phyloP scores from a whole-genome alignment of 2,797 vertebrate species.

The Onychomys torridus region DNA sequence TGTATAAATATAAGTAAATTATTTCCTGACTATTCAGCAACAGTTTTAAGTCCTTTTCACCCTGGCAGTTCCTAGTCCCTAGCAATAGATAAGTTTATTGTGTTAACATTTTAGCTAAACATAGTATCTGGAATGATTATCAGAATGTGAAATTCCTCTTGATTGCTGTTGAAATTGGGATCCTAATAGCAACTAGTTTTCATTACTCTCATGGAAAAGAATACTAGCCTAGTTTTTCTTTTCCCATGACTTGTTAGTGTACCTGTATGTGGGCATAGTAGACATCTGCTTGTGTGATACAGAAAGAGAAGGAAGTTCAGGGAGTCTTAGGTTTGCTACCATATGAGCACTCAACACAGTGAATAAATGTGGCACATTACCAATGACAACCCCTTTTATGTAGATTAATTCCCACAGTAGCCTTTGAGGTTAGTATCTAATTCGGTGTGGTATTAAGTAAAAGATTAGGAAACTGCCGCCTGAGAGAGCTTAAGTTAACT shows the following conservation, averaged over 20 bases:
- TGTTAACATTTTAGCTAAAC: constrained; percentile 49
- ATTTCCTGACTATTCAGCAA: constrained; percentile 15
- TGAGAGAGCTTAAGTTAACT: constrained; percentile 33
- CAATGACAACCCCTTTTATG: not conserved
- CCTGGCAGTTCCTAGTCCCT: constrained; percentile 47
- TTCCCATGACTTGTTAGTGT: not conserved
- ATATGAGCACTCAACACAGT: not conserved
- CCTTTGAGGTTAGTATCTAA: constrained; percentile 26
- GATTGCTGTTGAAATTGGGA: constrained; percentile 52
- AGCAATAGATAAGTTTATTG: constrained; percentile 45
- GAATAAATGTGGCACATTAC: constrained; percentile 8
- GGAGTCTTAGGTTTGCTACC: constrained; percentile 10
- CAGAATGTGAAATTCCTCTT: constrained; percentile 29
- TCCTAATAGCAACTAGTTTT: not conserved
- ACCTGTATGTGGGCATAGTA: not conserved
- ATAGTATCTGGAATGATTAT: constrained; percentile 25
- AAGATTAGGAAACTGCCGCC: constrained; percentile 38
- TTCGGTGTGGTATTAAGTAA: constrained; percentile 34
- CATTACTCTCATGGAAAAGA: not conserved
- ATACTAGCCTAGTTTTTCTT: not conserved
- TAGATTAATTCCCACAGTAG: constrained; percentile 30
- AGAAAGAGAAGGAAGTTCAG: not conserved
- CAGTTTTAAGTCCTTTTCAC: constrained; percentile 35
- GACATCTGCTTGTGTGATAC: constrained; percentile 9
- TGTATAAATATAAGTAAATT: constrained; percentile 10